These are phyloP conservation scores for Matsumyia berberina DNA, from an alignment of 2,888 invertebrate genomes.

Conservation along the genomic window DNA sequence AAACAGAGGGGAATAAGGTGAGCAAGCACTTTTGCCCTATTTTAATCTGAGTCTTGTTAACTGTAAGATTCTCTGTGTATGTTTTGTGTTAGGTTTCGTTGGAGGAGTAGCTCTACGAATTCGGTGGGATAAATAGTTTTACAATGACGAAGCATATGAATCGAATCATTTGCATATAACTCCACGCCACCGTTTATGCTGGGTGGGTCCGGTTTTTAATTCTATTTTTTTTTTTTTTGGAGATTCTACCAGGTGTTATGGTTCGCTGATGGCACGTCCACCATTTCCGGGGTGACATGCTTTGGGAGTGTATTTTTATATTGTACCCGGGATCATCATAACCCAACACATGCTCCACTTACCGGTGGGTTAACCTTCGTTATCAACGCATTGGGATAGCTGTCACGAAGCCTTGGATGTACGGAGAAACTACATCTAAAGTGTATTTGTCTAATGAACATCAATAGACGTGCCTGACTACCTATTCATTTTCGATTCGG, in stretches of 20 bases:
- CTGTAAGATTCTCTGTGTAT: background rate
- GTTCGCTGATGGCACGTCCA: slow-evolving; percentile 29
- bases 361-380: too few relatives aligned
- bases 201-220: slow-evolving; percentile 44
- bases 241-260: slow-evolving; percentile 3
- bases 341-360: too few relatives aligned
- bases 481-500: background rate
- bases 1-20: background rate
- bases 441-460: too few relatives aligned
- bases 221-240: background rate
- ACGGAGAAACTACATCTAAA: too few relatives aligned
- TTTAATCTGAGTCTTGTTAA: background rate
- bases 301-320: slow-evolving; percentile 4
- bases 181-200: background rate
- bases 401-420: too few relatives aligned
- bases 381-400: too few relatives aligned
- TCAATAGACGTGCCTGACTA: background rate
- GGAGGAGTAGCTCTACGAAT: background rate
- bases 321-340: too few relatives aligned
- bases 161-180: slow-evolving; percentile 8
- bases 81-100: background rate
- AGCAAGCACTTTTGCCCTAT: background rate
- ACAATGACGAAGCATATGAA: slow-evolving; percentile 24
- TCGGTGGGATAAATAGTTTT: background rate
- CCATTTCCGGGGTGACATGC: slow-evolving; percentile 16